phyloP scores from a whole-genome alignment of 2,888 invertebrate species.

The Rotaria macrura region DNA sequence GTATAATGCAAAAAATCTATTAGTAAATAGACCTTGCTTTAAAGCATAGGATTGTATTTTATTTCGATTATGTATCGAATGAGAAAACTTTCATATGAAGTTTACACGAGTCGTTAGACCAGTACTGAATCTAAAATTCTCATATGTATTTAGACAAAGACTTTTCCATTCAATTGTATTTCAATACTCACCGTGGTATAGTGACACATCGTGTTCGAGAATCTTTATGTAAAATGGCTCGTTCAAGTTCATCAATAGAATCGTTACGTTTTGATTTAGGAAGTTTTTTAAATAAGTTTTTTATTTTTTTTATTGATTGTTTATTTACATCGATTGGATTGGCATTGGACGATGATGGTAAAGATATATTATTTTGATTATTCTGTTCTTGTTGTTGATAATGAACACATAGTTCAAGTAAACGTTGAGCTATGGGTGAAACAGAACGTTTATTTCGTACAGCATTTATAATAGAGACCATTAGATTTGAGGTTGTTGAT shows the following conservation, averaged over 20 bases:
- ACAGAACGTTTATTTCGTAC: neutral
- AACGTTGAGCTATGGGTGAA: neutral
- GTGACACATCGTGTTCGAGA: conserved; percentile 88
- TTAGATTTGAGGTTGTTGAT: neutral
- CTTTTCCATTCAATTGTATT: no score
- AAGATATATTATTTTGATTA: neutral
- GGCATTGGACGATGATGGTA: neutral
- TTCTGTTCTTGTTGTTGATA: neutral
- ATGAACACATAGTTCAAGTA: neutral
- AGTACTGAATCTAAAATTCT: no score
- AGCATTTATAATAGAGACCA: neutral
- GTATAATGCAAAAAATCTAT: no score
- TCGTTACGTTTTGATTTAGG: conserved; percentile 56
- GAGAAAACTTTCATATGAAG: no score
- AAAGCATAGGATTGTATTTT: no score
- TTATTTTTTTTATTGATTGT: conserved; percentile 85
- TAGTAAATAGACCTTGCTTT: no score
- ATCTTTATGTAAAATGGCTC: conserved; percentile 82
- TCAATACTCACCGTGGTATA: conserved; percentile 58
- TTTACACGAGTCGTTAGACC: no score
- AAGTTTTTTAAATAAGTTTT: conserved; percentile 71
- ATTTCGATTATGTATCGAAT: no score
- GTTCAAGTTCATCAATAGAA: conserved; percentile 71
- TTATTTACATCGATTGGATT: conserved; percentile 61
- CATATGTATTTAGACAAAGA: no score